Evolutionary conservation across 2,797 vertebrate genomes (phyloP), one percentile per base, ranked within the genome.

Genomic region (Oophaga sylvatica): DNA sequence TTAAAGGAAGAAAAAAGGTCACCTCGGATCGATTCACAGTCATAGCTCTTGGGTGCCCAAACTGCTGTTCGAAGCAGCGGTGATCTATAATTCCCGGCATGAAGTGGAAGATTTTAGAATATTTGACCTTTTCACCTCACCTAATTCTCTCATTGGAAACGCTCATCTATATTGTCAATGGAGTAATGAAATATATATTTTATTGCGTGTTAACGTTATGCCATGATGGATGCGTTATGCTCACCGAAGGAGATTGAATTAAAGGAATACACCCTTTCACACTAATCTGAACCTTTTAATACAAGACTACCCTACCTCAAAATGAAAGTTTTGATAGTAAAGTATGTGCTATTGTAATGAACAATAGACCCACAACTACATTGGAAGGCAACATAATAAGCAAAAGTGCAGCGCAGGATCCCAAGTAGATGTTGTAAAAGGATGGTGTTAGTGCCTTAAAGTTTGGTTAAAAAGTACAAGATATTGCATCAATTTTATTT

Each of bases 91-190:
- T 85, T 88, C 53, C 19, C 29, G 12, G 35, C 29, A 48, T 56
- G 62, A 59, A 76, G 45, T 71, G 63, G 60, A 48, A 77, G 19
- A 26, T n/a, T 59, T 79, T 57, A 11, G 67, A 68, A 81, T 88
- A 67, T 73, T 88, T 88, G 83, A 81, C 77, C 78, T 63, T 81
- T 85, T 80, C 29, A 82, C 84, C 70, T 73, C 31, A 29, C 45
- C 29, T 41, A 29, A 35, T 60, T 26, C n/a, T 56, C 48, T 48
- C n/a, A 81, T 22, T 86, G 62, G n/a, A 82, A 76, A 71, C 53
- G 78, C 53, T 48, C 41, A 77, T 1, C 62, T 19, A 70, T 86
- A 62, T 26, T 80, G 60, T n/a, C 75, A 81, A 31, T 17, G 9
- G 5, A 56, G 22, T 48, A 20, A 26, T 84, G 29, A n/a, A 19